Base-by-base conservation (phyloP, 2,797 vertebrate genomes). In the Chelidonichthys spinosus region DNA sequence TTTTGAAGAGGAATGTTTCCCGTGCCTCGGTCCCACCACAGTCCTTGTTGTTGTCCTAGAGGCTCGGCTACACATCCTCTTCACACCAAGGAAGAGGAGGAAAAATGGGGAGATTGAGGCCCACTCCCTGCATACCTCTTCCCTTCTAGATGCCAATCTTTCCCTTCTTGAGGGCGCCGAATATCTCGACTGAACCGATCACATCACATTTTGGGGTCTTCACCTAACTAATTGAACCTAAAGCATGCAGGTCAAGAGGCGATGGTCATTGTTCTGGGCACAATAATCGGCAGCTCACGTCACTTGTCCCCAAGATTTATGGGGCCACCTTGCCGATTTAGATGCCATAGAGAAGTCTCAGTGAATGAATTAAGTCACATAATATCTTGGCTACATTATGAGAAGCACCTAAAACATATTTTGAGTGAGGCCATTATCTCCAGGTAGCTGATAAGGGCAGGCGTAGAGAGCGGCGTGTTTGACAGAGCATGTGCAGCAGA, bases 1-100 rank as follows among this genome's bases (percentile, higher is more conserved):
- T 90, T 94, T 91, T 90, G 87, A 83, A 87, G 81, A 87, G 91
- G 93, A 96, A 92, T 97, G 94, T 95, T 96, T 97, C 91, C 96
- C 96, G 90, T 94, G 95, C 96, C 93, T 95, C 89, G 72, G 81
- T 92, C 96, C 95, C 95, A 93, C 94, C 82, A 92, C 89, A 92
- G 93, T 79, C 89, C 90, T 94, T 93, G 95, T 96, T 97, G 95
- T 97, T 95, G 92, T 94, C 79, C 89, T 87, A 87, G 76, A 84
- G 65, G 88, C 85, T 44, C 32, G 62, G 83, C 74, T 74, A 53
- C 76, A 80, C 85, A 84, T 91, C 90, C 89, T 90, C 85, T 78
- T 89, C 90, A 86, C 58, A 47, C 32, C 1, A 14, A 78, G 66
- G 82, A 89, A 85, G 89, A 90, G 89, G 89, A 87, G 88, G 86